Percentiles rank a stretch among this genome's conserved stretches.
These are phyloP conservation scores for Gallinago solitaria DNA, from an alignment of 2,797 vertebrate species.

Conservation along the genomic window DNA sequence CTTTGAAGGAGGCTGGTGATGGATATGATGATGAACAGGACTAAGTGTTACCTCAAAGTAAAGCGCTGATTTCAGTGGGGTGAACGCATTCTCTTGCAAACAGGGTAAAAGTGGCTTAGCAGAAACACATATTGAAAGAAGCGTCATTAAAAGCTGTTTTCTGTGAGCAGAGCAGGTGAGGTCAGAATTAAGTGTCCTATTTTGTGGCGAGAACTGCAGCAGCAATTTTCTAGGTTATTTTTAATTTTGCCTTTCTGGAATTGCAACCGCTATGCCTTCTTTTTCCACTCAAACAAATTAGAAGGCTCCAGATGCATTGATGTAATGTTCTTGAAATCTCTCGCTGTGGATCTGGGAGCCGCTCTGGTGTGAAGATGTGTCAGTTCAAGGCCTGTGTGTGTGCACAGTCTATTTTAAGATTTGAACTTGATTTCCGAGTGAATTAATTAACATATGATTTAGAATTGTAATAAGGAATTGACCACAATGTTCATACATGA, in stretches of 20 bases:
- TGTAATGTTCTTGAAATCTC: background rate
- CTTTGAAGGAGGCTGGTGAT: background rate
- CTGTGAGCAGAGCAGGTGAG: background rate
- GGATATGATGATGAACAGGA: rapidly evolving
- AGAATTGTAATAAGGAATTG: background rate
- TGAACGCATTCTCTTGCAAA: background rate
- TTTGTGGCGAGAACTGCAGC: background rate
- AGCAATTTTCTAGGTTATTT: background rate
- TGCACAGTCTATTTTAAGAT: background rate
- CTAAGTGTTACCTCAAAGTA: background rate
- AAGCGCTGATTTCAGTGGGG: background rate
- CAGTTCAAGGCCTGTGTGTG: background rate
- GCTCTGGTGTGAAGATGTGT: background rate
- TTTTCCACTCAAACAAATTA: background rate
- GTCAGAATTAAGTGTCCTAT: background rate
- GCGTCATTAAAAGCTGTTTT: background rate
- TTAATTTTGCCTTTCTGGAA: slow-evolving; percentile 20
- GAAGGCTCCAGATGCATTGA: background rate
- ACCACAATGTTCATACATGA: background rate
- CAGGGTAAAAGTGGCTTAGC: background rate
- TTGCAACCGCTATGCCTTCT: background rate
- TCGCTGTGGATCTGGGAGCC: background rate
- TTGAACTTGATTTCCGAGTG: background rate
- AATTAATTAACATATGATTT: background rate
- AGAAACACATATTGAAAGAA: background rate